Conservation (phyloP, 2,113 vertebrate species). For the Alectura lathami region DNA sequence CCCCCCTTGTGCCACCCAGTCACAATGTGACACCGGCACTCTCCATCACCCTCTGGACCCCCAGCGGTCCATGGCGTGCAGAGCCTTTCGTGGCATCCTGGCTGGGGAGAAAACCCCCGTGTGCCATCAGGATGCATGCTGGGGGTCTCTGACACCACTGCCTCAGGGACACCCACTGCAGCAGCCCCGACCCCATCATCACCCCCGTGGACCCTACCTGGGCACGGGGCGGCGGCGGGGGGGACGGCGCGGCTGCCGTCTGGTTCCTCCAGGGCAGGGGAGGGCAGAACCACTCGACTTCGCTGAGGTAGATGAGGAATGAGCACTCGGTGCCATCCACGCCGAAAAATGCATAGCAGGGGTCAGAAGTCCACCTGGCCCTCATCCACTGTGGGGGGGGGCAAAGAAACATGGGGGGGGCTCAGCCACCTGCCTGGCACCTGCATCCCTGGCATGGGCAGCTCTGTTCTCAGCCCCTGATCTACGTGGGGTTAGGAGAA, state of each 20-base stretch:
- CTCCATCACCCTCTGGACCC: background rate
- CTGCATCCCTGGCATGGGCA: background rate
- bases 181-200: accelerated
- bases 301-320: slow-evolving; percentile 95
- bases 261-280: slow-evolving; percentile 89
- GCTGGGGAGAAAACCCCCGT: accelerated
- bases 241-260: slow-evolving; percentile 65
- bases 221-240: slow-evolving; percentile 74
- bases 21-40: background rate
- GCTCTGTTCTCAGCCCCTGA: background rate
- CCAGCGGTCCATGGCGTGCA: background rate
- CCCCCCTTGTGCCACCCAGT: background rate
- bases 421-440: accelerated
- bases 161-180: background rate
- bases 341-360: slow-evolving; percentile 95
- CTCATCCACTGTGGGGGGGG: slow-evolving; percentile 92
- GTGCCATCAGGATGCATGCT: accelerated
- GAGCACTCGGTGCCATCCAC: slow-evolving; percentile 97
- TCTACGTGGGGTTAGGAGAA: background rate
- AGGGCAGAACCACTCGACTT: slow-evolving; percentile 99
- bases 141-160: background rate
- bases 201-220: slow-evolving; percentile 72
- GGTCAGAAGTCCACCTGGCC: slow-evolving; percentile 95
- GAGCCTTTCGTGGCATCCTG: accelerated
- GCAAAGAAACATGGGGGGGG: accelerated